phyloP scores from a whole-genome alignment of 1,140 invertebrate species.

The Hydropsyche tenuis region DNA sequence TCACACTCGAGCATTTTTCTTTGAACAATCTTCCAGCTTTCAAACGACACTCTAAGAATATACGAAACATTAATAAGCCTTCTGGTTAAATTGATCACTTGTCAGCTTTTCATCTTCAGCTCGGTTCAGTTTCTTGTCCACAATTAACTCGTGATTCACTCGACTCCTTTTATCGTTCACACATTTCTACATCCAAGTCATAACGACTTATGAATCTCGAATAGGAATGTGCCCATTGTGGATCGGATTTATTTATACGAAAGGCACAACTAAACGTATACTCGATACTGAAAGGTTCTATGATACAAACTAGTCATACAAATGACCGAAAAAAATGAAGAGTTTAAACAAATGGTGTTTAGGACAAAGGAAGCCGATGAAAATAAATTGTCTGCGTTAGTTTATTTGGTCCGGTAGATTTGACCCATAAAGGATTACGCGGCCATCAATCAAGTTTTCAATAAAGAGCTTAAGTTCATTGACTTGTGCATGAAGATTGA shows the following conservation, averaged over 20 bases:
- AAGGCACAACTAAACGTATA: not conserved
- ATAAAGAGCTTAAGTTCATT: too few relatives aligned
- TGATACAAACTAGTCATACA: not conserved
- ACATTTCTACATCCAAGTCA: slow-evolving; percentile 8
- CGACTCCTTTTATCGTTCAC: not conserved
- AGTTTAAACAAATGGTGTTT: not conserved
- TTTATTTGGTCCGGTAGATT: too few relatives aligned
- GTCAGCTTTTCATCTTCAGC: slow-evolving; percentile 18
- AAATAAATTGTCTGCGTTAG: too few relatives aligned
- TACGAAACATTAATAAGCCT: not conserved
- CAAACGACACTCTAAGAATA: too few relatives aligned
- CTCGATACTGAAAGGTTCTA: not conserved
- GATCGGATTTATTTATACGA: slow-evolving; percentile 7
- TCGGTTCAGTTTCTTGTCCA: slow-evolving; percentile 1
- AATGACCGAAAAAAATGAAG: slow-evolving; percentile 8
- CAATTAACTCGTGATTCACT: slow-evolving; percentile 22
- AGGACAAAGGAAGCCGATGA: not conserved
- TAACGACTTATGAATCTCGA: slow-evolving; percentile 8
- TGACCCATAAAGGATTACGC: too few relatives aligned
- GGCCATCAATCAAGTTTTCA: too few relatives aligned
- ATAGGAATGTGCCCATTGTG: not conserved
- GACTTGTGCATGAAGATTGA: too few relatives aligned
- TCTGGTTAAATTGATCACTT: slow-evolving; percentile 4
- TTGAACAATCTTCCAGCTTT: too few relatives aligned
- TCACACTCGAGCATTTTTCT: too few relatives aligned